These are phyloP conservation scores for Brachyistius frenatus DNA, from an alignment of 2,113 vertebrate species.

Conservation along the genomic window DNA sequence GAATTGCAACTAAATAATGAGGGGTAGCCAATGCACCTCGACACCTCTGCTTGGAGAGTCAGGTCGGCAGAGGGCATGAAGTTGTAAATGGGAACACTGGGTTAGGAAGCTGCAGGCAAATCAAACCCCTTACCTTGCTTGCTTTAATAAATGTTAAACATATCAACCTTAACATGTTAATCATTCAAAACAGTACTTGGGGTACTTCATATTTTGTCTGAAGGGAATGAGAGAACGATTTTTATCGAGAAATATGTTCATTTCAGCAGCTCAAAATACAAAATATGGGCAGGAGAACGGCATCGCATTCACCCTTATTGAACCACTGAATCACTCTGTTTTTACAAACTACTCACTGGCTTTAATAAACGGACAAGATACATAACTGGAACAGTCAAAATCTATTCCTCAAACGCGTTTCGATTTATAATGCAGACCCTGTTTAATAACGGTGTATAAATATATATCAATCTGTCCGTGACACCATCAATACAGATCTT, in stretches of 20 bases:
- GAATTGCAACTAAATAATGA: constrained; percentile 82
- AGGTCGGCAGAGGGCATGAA: constrained; percentile 35
- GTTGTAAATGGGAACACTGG: constrained; percentile 39
- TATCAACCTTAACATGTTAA: constrained; percentile 16
- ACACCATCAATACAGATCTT: too few species aligned
- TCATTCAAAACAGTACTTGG: background rate
- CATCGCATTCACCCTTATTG: too few species aligned
- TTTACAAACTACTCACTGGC: too few species aligned
- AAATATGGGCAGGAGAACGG: background rate
- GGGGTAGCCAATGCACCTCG: constrained; percentile 81
- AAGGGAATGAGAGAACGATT: background rate
- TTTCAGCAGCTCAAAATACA: background rate
- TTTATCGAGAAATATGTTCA: background rate
- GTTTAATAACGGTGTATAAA: too few species aligned
- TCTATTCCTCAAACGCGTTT: too few species aligned
- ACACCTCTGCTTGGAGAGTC: constrained; percentile 78
- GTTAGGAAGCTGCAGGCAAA: constrained; percentile 38
- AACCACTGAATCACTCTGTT: too few species aligned
- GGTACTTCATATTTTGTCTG: background rate
- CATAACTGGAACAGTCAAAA: too few species aligned
- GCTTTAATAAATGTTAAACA: constrained; percentile 16
- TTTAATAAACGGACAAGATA: too few species aligned
- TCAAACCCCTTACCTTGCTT: constrained; percentile 1
- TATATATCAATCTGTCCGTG: too few species aligned
- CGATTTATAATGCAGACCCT: too few species aligned